Evolutionary conservation across 1,140 invertebrate species (phyloP).

Genomic region (Pentalonia nigronervosa): DNA sequence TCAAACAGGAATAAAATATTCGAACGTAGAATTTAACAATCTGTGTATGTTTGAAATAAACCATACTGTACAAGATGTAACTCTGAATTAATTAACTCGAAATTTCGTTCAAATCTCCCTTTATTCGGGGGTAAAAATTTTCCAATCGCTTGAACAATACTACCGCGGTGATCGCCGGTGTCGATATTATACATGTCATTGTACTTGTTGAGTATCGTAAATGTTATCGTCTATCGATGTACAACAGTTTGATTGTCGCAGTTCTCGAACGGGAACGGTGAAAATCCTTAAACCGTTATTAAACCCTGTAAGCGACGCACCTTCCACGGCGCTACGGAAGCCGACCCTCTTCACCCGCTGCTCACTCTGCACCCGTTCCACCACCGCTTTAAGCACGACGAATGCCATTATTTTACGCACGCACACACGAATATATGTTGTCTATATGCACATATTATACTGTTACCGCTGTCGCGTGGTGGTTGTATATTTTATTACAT

Average conservation of each 20-base stretch:
- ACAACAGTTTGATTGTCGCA: too few species aligned
- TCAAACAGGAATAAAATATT: neutral
- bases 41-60: neutral
- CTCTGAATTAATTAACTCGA: neutral
- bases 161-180: neutral
- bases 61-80: neutral
- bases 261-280: neutral
- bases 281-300: neutral
- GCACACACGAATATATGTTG: neutral
- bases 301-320: neutral
- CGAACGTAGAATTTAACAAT: neutral
- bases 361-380: neutral
- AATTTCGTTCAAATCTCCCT: neutral
- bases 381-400: neutral
- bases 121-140: too few species aligned
- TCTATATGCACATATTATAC: neutral
- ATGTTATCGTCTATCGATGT: neutral
- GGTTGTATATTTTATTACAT: neutral
- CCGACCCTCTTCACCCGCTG: neutral
- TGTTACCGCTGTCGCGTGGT: neutral
- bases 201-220: neutral
- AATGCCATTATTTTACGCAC: neutral
- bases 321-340: neutral
- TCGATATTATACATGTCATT: neutral
- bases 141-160: neutral